Base-by-base conservation (phyloP, 2,888 invertebrate species). In the Andrena hattorfiana region DNA sequence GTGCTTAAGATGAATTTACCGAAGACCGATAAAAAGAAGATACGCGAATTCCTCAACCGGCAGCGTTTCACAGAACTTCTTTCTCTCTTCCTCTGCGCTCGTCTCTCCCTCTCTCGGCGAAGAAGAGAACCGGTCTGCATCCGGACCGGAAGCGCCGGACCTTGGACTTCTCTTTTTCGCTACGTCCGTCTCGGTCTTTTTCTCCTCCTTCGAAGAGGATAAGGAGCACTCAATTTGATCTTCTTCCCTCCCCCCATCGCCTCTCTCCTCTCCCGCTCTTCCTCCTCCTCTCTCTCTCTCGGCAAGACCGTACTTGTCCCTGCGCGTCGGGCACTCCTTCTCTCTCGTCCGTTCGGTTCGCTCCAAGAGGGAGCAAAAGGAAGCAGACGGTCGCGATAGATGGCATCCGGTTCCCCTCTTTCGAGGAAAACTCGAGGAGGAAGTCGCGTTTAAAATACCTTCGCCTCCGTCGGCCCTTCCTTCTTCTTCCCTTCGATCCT, bases 81-180 rank as follows among this genome's bases (percentile, higher is more conserved):
- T 62, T 62, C 64, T 28, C 59, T 51, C 30, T n/a, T 30, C 23
- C 59, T 48, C 62, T 30, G 69, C 49, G 42, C 28, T 60, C 76
- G 66, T 51, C 62, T 49, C 77, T 70, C 77, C 73, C 62, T 64
- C 75, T 76, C 62, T 48, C 28, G 56, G 51, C 60, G n/a, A 49
- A 77, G 82, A 73, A 71, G 75, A 92, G 90, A 94, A 93, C 93
- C 93, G 93, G 93, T 93, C 92, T 88, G 93, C 91, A 93, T 93
- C 93, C 93, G 92, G 93, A 93, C 93, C 94, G 94, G 93, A 93
- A 94, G 93, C 91, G 88, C 90, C 42, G 90, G 92, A 91, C 92
- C 92, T 92, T 91, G 92, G 91, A 90, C 90, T 90, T 87, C 73
- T 83, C 83, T 74, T 85, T 73, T 84, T 74, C 71, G 10, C 77